Base-by-base conservation (phyloP, 2,113 vertebrate genomes). In the Mus musculus region DNA sequence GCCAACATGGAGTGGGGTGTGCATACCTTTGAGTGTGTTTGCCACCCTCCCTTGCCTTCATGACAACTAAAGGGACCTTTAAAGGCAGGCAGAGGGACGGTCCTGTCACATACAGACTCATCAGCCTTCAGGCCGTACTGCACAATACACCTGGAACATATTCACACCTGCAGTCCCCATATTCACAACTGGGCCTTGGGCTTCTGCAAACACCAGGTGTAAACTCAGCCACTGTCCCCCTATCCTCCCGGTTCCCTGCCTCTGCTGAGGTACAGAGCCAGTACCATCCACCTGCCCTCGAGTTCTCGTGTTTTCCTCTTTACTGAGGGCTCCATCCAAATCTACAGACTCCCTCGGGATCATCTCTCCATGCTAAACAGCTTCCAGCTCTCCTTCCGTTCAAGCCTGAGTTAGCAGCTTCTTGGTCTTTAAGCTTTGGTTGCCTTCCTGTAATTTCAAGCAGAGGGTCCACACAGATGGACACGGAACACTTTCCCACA, bases 31-130 rank as follows among this genome's bases (percentile, higher is more conserved):
- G 59, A 86, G 17, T 99, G 99, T 96, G 96, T 99, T 94, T 99
- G 99, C 93, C 98, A 98, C 39, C 99, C 98, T 75, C 84, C 98
- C 98, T 61, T 99, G 99, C 93, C 96, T 97, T 96, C 98, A 36
- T 24, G 99, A 99, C 96, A 93, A 88, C 30, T 8, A 28, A 85
- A n/a, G 67, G 88, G 49, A 77, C n/a, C 4, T 36, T 69, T 46
- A 52, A 22, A 22, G 26, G 26, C 46, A 42, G 61, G 33, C 39
- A 42, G 26, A 88, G 63, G 22, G 63, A 49, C 30, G 28, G 76
- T 28, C 30, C 98, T 16, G 73, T 95, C 96, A 19, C 46, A 7
- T 9, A 10, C 24, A 39, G 75, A 65, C n/a, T 22, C 59, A 36
- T 14, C 4, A 13, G 59, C 16, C 67, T 72, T 52, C 75, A 61